Base-by-base conservation (phyloP, 2,113 vertebrate genomes). In the Trematocara nigrifrons region DNA sequence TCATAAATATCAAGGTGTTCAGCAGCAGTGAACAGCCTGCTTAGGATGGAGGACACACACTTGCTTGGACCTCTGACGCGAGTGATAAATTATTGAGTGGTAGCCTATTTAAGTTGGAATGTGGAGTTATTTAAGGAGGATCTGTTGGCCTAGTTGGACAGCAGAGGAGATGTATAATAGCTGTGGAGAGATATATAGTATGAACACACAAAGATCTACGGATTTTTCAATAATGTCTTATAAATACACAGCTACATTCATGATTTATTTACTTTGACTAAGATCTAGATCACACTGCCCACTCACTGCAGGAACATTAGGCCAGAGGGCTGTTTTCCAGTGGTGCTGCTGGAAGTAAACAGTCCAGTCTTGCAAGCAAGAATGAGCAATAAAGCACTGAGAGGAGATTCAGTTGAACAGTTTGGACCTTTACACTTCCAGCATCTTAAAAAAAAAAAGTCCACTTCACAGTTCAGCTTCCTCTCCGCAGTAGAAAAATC, bases 241-340 rank as follows among this genome's bases (percentile, higher is more conserved):
- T 31, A 71, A 49, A 79, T 40, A 31, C 47, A 33, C 51, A 61
- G 53, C 53, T 3, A 2, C 6, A 26, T 42, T 80, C 45, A 59
- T 84, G 61, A 86, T 80, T 83, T 87, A 47, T 90, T 87, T 83
- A 79, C 69, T 81, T 87, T 81, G 57, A 76, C 57, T 80, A 49
- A 81, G 42, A 20, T 66, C 18, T 45, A 15, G 54, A 87, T 87
- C 79, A 76, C 81, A 57, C 74, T 35, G 82, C 89, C 86, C 81
- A 86, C 87, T 59, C 89, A 35, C 79, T 83, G 87, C 77, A 57
- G 81, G 79, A 74, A 52, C 64, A 5, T 84, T 51, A 42, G 64
- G 85, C 83, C 79, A 83, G 38, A 85, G 83, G 79, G 57, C 49
- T 84, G 26, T 33, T 87, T 81, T 89, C 51, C 38, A 12, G 54